phyloP scores from a whole-genome alignment of 2,888 invertebrate genomes.

The Cephus spinipes region DNA sequence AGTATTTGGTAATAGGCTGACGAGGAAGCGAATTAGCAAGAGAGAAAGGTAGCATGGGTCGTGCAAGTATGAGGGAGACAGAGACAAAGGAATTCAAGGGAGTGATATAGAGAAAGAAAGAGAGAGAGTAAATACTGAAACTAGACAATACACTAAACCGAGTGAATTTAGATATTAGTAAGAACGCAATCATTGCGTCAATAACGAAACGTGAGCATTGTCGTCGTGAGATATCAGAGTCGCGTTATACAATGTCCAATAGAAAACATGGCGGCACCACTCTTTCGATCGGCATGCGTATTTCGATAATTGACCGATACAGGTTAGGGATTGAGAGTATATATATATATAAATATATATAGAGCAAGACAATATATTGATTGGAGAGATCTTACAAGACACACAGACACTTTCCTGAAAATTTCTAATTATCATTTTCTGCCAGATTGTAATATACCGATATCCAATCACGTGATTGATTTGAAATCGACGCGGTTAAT shows the following conservation, averaged over 20 bases:
- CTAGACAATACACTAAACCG: background rate
- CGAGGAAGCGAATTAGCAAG: slow-evolving; percentile 6
- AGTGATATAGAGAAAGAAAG: slow-evolving; percentile 13
- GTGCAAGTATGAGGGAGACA: no score
- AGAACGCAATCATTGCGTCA: slow-evolving; percentile 22
- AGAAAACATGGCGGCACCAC: slow-evolving; percentile 5
- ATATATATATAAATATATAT: no score
- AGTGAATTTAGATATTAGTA: slow-evolving; percentile 15
- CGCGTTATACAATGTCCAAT: slow-evolving; percentile 18
- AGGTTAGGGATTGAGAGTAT: no score
- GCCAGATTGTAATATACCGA: no score
- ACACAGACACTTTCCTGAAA: no score
- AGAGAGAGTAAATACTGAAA: slow-evolving; percentile 4
- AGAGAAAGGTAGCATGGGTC: slow-evolving; percentile 10
- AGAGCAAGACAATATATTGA: no score
- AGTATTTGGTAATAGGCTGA: slow-evolving; percentile 1
- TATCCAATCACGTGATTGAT: no score
- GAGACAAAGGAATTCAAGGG: background rate
- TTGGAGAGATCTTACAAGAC: no score
- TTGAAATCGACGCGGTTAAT: no score
- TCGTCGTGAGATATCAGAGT: slow-evolving; percentile 14
- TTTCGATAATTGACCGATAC: background rate
- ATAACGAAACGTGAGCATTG: slow-evolving; percentile 28
- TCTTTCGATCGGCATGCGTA: background rate
- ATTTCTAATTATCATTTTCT: no score